Evolutionary conservation across 2,113 vertebrate species (phyloP).

Genomic region (Danionella cerebrum): DNA sequence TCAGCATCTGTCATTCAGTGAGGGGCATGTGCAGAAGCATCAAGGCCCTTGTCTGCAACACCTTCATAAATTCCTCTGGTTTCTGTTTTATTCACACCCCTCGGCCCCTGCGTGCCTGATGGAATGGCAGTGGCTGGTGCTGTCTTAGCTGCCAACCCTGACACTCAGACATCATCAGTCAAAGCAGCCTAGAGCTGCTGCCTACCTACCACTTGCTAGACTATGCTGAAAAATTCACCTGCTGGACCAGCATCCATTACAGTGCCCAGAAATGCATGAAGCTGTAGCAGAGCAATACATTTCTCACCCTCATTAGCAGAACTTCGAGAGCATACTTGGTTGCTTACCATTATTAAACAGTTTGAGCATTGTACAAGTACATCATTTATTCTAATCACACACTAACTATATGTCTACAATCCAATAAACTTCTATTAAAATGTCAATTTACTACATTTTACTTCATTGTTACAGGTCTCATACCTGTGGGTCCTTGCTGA

Average conservation of each 20-base stretch:
- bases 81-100: slow-evolving; percentile 21
- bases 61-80: slow-evolving; percentile 31
- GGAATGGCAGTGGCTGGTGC: background rate
- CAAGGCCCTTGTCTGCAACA: slow-evolving; percentile 12
- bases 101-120: slow-evolving; percentile 5
- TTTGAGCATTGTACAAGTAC: too few species aligned
- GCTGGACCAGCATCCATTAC: background rate
- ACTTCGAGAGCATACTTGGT: too few species aligned
- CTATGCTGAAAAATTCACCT: background rate
- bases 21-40: slow-evolving; percentile 12
- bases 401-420: too few species aligned
- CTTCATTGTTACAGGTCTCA: slow-evolving; percentile 27
- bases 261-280: background rate
- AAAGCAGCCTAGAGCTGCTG: slow-evolving; percentile 7
- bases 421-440: too few species aligned
- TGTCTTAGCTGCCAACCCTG: slow-evolving; percentile 19
- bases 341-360: too few species aligned
- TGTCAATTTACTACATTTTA: too few species aligned
- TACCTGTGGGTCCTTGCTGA: slow-evolving; percentile 67
- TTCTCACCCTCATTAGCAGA: too few species aligned
- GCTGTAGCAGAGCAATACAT: too few species aligned
- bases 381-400: too few species aligned
- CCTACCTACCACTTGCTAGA: background rate
- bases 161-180: slow-evolving; percentile 20
- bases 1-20: slow-evolving; percentile 24